phyloP scores from a whole-genome alignment of 2,888 invertebrate species.

The Heteropelma amictum region DNA sequence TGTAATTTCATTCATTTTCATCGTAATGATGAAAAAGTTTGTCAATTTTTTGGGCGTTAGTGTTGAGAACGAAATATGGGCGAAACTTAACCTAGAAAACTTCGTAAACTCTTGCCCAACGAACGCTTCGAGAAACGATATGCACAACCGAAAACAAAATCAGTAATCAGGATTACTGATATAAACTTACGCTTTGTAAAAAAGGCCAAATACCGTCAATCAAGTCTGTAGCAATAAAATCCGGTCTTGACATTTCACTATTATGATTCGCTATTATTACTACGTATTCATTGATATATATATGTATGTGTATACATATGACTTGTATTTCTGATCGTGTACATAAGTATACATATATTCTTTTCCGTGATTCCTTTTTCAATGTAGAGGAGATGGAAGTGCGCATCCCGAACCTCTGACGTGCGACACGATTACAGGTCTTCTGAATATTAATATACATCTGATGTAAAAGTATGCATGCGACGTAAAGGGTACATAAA shows the following conservation, averaged over 20 bases:
- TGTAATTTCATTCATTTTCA: too few species aligned
- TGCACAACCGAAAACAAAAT: neutral
- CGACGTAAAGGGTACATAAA: too few species aligned
- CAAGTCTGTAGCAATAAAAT: constrained; percentile 85
- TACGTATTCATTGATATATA: neutral
- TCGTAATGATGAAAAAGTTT: too few species aligned
- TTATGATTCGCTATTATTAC: constrained; percentile 17
- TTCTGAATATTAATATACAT: too few species aligned
- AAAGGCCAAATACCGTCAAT: constrained; percentile 89
- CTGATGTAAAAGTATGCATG: too few species aligned
- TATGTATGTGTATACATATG: neutral
- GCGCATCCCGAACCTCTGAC: too few species aligned
- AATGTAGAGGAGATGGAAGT: too few species aligned
- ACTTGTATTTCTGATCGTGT: neutral
- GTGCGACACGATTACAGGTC: too few species aligned
- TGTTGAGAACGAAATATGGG: neutral
- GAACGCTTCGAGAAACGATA: neutral
- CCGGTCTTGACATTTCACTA: constrained; percentile 79
- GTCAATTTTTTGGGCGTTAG: too few species aligned
- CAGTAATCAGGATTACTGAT: neutral
- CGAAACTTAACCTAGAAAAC: neutral
- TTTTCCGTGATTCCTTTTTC: too few species aligned
- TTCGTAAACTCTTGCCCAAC: neutral
- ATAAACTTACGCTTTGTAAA: constrained; percentile 86
- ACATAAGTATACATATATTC: neutral